Conservation (phyloP, 37 sponge, comb jelly and placozoan genomes). For the Diacarnus erythraeanus region DNA sequence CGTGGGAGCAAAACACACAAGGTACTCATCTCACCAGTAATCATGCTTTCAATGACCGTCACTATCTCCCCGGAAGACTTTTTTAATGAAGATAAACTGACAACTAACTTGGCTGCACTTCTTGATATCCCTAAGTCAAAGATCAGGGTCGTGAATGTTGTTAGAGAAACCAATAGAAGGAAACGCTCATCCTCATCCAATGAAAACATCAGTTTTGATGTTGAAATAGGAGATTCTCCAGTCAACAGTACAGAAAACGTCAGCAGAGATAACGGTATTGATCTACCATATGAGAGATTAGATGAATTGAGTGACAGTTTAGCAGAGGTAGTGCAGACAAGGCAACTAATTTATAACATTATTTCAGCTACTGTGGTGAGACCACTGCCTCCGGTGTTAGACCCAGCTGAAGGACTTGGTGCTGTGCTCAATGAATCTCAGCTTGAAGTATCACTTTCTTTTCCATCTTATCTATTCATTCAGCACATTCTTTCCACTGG, state of each 20-base stretch:
- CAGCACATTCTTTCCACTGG: not conserved
- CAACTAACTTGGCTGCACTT: conserved; percentile 75
- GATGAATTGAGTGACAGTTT: conserved; percentile 22
- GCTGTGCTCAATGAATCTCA: conserved; percentile 34
- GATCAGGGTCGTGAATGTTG: conserved; percentile 79
- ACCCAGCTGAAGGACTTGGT: conserved; percentile 54
- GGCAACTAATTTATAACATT: conserved; percentile 48
- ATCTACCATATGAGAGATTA: conserved; percentile 22
- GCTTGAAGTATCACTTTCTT: not conserved
- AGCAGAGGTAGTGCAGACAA: conserved; percentile 61
- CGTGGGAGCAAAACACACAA: conserved; percentile 37
- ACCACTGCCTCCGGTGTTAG: conserved; percentile 49
- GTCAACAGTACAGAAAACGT: not conserved
- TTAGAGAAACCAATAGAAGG: conserved; percentile 31
- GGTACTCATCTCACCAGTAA: conserved; percentile 55
- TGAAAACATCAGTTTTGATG: conserved; percentile 1
- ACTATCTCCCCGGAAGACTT: conserved; percentile 78
- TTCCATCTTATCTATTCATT: conserved; percentile 23
- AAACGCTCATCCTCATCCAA: not conserved
- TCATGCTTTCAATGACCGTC: conserved; percentile 53
- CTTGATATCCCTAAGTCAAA: conserved; percentile 21
- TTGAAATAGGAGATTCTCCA: conserved; percentile 87
- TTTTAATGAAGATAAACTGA: conserved; percentile 81
- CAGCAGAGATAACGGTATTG: not conserved
- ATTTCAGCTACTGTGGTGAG: conserved; percentile 25